Evolutionary conservation across 1,140 invertebrate genomes (phyloP).

Genomic region (Ladona fulva): DNA sequence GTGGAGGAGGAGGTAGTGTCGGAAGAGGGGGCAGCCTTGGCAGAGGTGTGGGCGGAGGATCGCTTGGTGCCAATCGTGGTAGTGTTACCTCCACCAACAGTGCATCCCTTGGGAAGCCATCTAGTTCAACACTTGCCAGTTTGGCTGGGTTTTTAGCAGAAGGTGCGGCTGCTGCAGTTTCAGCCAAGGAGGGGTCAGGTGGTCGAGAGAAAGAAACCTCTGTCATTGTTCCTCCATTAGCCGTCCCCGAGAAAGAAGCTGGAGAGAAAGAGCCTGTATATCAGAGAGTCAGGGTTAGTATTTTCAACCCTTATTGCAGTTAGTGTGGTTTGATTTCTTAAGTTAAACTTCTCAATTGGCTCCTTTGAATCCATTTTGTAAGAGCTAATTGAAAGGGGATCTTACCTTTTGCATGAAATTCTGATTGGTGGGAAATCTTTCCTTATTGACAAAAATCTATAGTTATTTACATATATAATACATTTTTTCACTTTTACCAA

Average conservation of each 20-base stretch:
- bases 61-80: slow-evolving; percentile 59
- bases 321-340: too few species aligned
- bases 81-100: slow-evolving; percentile 49
- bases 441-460: too few species aligned
- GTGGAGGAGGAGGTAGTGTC: slow-evolving; percentile 35
- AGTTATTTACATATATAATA: too few species aligned
- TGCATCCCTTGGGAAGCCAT: slow-evolving; percentile 69
- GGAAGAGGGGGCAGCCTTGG: slow-evolving; percentile 41
- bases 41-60: slow-evolving; percentile 28
- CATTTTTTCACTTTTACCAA: too few species aligned
- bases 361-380: too few species aligned
- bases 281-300: slow-evolving; percentile 48
- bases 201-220: background rate
- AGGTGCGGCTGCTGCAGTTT: slow-evolving; percentile 21
- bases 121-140: slow-evolving; percentile 68
- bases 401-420: too few species aligned
- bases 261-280: slow-evolving; percentile 44
- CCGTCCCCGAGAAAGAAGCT: slow-evolving; percentile 3
- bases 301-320: too few species aligned
- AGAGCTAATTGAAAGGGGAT: too few species aligned
- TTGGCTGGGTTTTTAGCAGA: slow-evolving; percentile 57
- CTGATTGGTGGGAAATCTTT: too few species aligned
- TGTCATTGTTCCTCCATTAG: background rate
- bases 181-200: slow-evolving; percentile 7
- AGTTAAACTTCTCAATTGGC: too few species aligned